Conservation (phyloP, 2,888 invertebrate genomes). For the Acheta domesticus region DNA sequence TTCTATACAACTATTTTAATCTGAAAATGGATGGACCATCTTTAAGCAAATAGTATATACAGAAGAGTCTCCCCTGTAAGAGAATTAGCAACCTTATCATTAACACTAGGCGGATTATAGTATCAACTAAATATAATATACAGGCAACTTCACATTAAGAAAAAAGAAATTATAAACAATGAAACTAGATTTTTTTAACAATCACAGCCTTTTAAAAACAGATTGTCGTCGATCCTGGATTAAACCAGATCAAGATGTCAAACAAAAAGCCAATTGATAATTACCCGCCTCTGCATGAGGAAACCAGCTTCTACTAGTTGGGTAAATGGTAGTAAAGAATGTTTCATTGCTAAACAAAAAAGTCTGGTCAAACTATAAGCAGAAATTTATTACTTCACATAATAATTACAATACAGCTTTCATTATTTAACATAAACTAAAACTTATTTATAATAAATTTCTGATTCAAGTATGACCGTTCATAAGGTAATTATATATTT, state of each 20-base stretch:
- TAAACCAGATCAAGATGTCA: not conserved
- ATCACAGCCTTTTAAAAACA: not conserved
- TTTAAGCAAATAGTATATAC: too few relatives aligned
- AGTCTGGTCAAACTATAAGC: conserved; percentile 18
- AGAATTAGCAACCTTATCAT: not conserved
- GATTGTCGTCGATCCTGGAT: not conserved
- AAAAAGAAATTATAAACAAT: not conserved
- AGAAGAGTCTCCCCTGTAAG: too few relatives aligned
- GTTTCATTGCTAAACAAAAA: not conserved
- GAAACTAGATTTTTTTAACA: not conserved
- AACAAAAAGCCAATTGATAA: not conserved
- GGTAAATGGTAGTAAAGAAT: not conserved
- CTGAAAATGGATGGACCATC: too few relatives aligned
- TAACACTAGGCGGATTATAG: not conserved
- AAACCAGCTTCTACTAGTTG: not conserved
- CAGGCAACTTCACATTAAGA: not conserved
- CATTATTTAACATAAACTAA: conserved; percentile 19
- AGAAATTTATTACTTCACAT: conserved; percentile 18
- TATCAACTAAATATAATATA: not conserved
- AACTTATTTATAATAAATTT: conserved; percentile 27
- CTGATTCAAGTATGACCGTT: conserved; percentile 3
- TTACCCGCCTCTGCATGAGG: not conserved
- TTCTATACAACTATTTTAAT: too few relatives aligned
- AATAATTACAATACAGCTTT: conserved; percentile 2
- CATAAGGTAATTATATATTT: not conserved